Conservation (phyloP, 2,797 vertebrate genomes). For the Carduelis carduelis region DNA sequence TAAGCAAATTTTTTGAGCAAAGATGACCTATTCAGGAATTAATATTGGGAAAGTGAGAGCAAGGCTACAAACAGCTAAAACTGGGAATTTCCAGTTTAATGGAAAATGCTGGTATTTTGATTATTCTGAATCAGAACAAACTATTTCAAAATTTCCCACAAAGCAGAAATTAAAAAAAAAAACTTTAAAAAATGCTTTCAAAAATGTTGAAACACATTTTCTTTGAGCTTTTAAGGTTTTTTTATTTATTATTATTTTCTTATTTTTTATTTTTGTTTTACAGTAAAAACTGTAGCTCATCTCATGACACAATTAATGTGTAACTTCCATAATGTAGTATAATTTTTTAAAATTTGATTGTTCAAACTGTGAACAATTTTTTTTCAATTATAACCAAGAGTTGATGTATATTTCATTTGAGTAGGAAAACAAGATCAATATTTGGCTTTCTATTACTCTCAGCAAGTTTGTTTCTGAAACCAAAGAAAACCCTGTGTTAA, state of each 20-base stretch:
- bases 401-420: not conserved
- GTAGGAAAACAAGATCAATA: not conserved
- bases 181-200: not conserved
- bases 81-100: conserved; percentile 50
- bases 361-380: not conserved
- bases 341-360: not conserved
- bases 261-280: not conserved
- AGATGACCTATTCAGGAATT: not conserved
- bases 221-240: not conserved
- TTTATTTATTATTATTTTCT: not conserved
- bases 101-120: conserved; percentile 44
- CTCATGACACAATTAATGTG: not conserved
- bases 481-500: not conserved
- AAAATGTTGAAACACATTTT: conserved; percentile 21
- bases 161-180: not conserved
- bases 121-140: conserved; percentile 34
- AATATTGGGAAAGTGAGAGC: conserved; percentile 17
- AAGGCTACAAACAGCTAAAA: not conserved
- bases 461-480: not conserved
- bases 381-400: not conserved
- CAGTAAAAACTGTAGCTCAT: not conserved
- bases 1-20: not conserved
- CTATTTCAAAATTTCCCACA: conserved; percentile 59
- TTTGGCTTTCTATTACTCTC: not conserved
- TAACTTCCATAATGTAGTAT: not conserved